Percentiles rank a stretch among this genome's conserved stretches.
Evolutionary conservation across 2,797 vertebrate species (phyloP).

Genomic region (Gymnothorax reevesii): DNA sequence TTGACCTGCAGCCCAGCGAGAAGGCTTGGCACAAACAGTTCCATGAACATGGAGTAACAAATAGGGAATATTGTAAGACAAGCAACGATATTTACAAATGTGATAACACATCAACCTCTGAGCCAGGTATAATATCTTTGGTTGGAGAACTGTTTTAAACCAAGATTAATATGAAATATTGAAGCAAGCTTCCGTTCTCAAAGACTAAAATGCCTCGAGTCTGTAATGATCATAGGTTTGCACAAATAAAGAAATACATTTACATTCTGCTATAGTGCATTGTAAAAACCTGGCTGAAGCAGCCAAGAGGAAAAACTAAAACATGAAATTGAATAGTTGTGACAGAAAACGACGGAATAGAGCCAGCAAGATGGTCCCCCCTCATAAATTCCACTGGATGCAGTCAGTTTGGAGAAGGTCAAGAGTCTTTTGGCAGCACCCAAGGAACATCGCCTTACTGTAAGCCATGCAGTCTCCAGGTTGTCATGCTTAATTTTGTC

Average conservation of each 20-base stretch:
- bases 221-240: background rate
- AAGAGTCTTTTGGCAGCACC: background rate
- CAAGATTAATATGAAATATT: constrained; percentile 10
- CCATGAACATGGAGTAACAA: constrained; percentile 6
- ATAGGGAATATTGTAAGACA: constrained; percentile 37
- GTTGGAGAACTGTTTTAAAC: constrained; percentile 1
- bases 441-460: background rate
- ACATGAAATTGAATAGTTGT: background rate
- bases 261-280: constrained; percentile 17
- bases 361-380: background rate
- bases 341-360: background rate
- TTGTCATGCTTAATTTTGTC: constrained; percentile 8
- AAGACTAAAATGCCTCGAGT: background rate
- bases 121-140: constrained; percentile 41
- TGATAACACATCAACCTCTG: constrained; percentile 32
- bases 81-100: constrained; percentile 58
- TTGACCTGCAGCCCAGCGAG: constrained; percentile 31
- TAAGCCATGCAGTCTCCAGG: background rate
- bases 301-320: background rate
- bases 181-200: background rate
- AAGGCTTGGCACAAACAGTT: constrained; percentile 2
- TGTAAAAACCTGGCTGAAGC: constrained; percentile 11
- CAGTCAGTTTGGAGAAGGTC: constrained; percentile 8
- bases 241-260: background rate
- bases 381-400: background rate